Conservation (phyloP, 1,140 invertebrate species). For the Vanessa tameamea region DNA sequence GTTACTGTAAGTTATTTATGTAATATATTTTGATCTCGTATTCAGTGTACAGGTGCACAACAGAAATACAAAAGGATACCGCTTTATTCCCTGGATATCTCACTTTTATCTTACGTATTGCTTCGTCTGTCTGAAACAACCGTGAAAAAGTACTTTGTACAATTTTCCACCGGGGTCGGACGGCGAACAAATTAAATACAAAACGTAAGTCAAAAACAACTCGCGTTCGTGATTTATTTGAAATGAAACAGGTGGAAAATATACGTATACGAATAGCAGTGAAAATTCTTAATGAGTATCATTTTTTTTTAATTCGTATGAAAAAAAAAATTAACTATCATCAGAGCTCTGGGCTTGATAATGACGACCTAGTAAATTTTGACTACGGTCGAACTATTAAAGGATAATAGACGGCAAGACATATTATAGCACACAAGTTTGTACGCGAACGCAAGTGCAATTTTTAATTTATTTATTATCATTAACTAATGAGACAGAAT, state of each 20-base stretch:
- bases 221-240: slow-evolving; percentile 33
- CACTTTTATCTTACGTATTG: slow-evolving; percentile 1
- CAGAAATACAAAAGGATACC: slow-evolving; percentile 2
- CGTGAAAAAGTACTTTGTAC: slow-evolving; percentile 30
- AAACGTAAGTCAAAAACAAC: slow-evolving; percentile 33
- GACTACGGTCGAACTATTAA: too few species aligned
- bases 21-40: slow-evolving; percentile 23
- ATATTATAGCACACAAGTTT: too few species aligned
- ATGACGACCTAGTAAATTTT: too few species aligned
- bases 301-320: too few species aligned
- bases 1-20: neutral
- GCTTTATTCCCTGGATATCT: slow-evolving; percentile 21
- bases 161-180: slow-evolving; percentile 26
- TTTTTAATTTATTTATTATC: too few species aligned
- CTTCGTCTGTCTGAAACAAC: slow-evolving; percentile 24
- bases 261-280: too few species aligned
- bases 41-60: neutral
- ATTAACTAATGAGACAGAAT: too few species aligned
- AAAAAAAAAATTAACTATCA: too few species aligned
- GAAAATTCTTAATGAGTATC: too few species aligned
- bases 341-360: too few species aligned
- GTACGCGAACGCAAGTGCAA: too few species aligned
- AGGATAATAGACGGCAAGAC: too few species aligned
- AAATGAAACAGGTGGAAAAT: slow-evolving; percentile 5
- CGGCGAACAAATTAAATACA: slow-evolving; percentile 34